Evolutionary conservation across 1,140 invertebrate genomes (phyloP).

Genomic region (Drosophila ercepeae): DNA sequence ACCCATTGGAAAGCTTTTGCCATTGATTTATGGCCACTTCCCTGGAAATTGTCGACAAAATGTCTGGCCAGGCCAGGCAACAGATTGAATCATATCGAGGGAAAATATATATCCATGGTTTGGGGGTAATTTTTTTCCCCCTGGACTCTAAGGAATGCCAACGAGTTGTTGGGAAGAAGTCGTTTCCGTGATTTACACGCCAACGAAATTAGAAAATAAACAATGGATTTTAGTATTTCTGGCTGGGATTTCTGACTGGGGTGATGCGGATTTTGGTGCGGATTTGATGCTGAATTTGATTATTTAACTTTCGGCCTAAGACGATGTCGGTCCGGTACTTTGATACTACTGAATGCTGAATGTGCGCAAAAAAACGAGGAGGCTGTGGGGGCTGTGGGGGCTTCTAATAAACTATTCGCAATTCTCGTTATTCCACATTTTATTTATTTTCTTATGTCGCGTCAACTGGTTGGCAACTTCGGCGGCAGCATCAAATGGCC

Average conservation of each 20-base stretch:
- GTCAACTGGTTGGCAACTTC: constrained; percentile 71
- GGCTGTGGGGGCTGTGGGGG: neutral
- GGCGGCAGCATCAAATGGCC: constrained; percentile 74
- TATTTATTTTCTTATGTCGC: constrained; percentile 80
- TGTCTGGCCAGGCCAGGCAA: constrained; percentile 74
- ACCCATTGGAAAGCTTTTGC: constrained; percentile 51
- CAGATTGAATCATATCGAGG: constrained; percentile 11
- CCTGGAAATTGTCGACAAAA: constrained; percentile 81
- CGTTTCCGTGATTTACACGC: constrained; percentile 80
- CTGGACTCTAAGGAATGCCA: constrained; percentile 31
- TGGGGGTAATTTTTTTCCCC: constrained; percentile 1
- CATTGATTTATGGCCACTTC: constrained; percentile 81
- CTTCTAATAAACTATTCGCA: constrained; percentile 34
- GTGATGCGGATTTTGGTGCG: constrained; percentile 38
- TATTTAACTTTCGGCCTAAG: constrained; percentile 61
- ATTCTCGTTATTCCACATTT: constrained; percentile 29
- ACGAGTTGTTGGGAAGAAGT: constrained; percentile 61
- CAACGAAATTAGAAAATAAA: constrained; percentile 75
- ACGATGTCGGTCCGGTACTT: constrained; percentile 66
- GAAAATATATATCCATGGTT: neutral
- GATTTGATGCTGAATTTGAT: constrained; percentile 49
- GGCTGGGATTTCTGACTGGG: constrained; percentile 39
- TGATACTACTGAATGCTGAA: constrained; percentile 78
- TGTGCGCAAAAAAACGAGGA: constrained; percentile 36
- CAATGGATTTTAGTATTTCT: constrained; percentile 74